Evolutionary conservation across 2,888 invertebrate species (phyloP).

Genomic region (Leucoma salicis): DNA sequence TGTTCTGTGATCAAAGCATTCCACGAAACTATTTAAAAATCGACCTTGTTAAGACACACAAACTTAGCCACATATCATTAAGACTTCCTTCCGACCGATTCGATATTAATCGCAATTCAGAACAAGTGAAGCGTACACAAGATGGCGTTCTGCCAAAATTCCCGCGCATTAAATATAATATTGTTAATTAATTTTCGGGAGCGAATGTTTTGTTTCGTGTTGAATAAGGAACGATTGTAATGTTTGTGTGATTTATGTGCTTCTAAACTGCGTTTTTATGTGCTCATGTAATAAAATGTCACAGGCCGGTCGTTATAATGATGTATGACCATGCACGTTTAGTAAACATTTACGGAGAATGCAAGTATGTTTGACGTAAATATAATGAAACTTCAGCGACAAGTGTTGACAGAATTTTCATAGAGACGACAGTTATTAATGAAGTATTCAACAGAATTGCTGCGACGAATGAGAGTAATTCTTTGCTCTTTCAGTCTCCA

Average conservation of each 20-base stretch:
- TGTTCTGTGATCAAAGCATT: too few relatives aligned
- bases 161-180: slow-evolving; percentile 22
- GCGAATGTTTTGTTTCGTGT: slow-evolving; percentile 12
- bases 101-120: slow-evolving; percentile 13
- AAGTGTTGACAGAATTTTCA: neutral
- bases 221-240: slow-evolving; percentile 4
- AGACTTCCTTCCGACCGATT: slow-evolving; percentile 26
- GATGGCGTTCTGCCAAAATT: slow-evolving; percentile 31
- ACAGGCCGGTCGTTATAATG: slow-evolving; percentile 3
- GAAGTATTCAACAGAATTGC: too few relatives aligned
- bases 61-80: neutral
- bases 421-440: too few relatives aligned
- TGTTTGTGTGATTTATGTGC: slow-evolving; percentile 6
- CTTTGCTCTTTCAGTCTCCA: too few relatives aligned
- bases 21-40: too few relatives aligned
- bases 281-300: slow-evolving; percentile 5
- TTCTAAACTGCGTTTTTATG: slow-evolving; percentile 7
- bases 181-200: slow-evolving; percentile 30
- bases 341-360: slow-evolving; percentile 8
- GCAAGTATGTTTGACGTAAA: neutral
- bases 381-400: neutral
- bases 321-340: slow-evolving; percentile 1
- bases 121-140: slow-evolving; percentile 14
- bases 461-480: too few relatives aligned
- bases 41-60: too few relatives aligned